These are phyloP conservation scores for Sebastiscus albofasciatus DNA, from an alignment of 2,797 vertebrate genomes.

Conservation along the genomic window DNA sequence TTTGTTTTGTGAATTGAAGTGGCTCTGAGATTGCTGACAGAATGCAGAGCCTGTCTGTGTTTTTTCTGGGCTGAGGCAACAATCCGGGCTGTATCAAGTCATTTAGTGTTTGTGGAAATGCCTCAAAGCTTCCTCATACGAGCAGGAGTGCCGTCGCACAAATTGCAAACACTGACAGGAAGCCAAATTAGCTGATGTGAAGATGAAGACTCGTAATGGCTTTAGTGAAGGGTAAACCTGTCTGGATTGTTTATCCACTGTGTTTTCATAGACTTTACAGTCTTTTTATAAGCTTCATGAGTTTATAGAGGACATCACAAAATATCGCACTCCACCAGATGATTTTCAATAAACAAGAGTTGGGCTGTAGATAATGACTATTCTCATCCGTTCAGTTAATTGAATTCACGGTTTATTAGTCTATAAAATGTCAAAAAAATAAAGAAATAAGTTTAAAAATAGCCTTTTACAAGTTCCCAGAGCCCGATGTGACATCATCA, in stretches of 20 bases:
- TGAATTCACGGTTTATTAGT: not conserved
- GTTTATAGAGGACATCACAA: not conserved
- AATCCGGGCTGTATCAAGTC: not conserved
- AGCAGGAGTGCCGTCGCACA: not conserved
- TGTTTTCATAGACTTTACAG: not conserved
- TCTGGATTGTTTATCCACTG: not conserved
- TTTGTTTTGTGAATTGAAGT: conserved; percentile 18
- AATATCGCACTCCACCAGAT: not conserved
- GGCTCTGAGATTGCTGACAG: conserved; percentile 9
- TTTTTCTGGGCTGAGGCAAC: conserved; percentile 9
- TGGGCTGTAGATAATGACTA: not conserved
- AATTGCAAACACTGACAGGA: conserved; percentile 16
- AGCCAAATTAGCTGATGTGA: not conserved
- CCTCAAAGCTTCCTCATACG: not conserved
- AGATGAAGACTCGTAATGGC: not conserved
- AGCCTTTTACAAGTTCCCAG: too few species aligned
- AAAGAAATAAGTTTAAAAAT: not conserved
- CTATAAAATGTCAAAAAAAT: not conserved
- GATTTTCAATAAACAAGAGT: not conserved
- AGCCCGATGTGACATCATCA: not conserved
- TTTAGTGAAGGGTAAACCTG: not conserved
- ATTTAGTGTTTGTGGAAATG: conserved; percentile 18
- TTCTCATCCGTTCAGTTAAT: not conserved
- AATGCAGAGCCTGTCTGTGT: not conserved
- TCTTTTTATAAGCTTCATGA: not conserved